A percentile compares a stretch with the other conserved stretches of the same genome.
Evolutionary conservation across 2,113 vertebrate genomes (phyloP).

Genomic region (Melierax canorus): DNA sequence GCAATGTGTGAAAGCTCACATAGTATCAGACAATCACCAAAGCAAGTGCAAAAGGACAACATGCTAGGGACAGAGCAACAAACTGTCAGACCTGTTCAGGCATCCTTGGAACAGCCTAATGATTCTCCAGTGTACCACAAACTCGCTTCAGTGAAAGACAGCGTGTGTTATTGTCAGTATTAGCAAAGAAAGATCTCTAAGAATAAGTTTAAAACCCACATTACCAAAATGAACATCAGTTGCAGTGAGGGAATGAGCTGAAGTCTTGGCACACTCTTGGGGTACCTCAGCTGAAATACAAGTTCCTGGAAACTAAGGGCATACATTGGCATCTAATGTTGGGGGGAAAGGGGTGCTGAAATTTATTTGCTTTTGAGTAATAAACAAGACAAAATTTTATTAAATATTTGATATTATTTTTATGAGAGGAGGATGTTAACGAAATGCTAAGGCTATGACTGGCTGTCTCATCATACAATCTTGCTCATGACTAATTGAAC

Average conservation of each 20-base stretch:
- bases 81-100: neutral
- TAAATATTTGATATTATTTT: neutral
- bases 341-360: neutral
- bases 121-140: neutral
- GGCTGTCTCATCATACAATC: neutral
- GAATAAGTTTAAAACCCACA: neutral
- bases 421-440: neutral
- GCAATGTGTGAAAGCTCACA: neutral
- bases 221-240: neutral
- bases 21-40: neutral
- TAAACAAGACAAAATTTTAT: neutral
- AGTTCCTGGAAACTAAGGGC: neutral
- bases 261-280: neutral
- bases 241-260: neutral
- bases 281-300: neutral
- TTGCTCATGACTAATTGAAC: neutral
- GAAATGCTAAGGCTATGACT: neutral
- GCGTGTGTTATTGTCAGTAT: neutral
- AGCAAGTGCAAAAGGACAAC: neutral
- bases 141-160: neutral
- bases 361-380: neutral
- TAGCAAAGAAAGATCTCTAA: neutral
- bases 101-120: neutral
- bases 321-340: neutral
- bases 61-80: neutral